Conservation (phyloP, 2,797 vertebrate species). For the Limnodromus scolopaceus region DNA sequence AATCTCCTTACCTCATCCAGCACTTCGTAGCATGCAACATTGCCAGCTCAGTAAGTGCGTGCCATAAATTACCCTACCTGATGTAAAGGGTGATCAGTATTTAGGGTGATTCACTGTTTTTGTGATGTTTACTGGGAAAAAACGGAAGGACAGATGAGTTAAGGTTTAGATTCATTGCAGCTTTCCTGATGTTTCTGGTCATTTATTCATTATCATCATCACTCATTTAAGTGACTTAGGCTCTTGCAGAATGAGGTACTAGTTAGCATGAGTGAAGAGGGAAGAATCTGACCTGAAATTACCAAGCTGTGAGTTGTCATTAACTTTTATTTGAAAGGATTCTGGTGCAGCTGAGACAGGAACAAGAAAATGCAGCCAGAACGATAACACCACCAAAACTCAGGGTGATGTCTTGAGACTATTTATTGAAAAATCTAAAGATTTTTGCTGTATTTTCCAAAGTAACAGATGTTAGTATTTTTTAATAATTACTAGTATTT, state of each 20-base stretch:
- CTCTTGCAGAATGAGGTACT: neutral
- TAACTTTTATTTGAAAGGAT: neutral
- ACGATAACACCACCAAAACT: neutral
- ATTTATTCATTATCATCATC: neutral
- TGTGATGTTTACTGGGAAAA: neutral
- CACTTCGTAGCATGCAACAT: neutral
- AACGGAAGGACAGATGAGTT: neutral
- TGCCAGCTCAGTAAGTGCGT: neutral
- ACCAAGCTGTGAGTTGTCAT: neutral
- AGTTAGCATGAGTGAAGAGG: neutral
- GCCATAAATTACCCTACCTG: neutral
- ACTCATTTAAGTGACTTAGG: neutral
- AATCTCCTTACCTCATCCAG: neutral
- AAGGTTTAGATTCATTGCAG: neutral
- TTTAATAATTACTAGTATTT: neutral
- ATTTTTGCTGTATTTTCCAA: neutral
- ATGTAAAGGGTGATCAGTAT: neutral
- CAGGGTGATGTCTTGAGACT: neutral
- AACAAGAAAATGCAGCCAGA: neutral
- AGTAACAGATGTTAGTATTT: neutral
- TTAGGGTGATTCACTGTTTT: neutral
- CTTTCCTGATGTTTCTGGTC: neutral
- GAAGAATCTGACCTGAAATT: neutral
- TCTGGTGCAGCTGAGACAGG: neutral
- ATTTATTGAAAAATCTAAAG: neutral